Evolutionary conservation across 2,888 invertebrate species (phyloP), one percentile per base, ranked within the genome.

Genomic region (Coenonympha glycerion): DNA sequence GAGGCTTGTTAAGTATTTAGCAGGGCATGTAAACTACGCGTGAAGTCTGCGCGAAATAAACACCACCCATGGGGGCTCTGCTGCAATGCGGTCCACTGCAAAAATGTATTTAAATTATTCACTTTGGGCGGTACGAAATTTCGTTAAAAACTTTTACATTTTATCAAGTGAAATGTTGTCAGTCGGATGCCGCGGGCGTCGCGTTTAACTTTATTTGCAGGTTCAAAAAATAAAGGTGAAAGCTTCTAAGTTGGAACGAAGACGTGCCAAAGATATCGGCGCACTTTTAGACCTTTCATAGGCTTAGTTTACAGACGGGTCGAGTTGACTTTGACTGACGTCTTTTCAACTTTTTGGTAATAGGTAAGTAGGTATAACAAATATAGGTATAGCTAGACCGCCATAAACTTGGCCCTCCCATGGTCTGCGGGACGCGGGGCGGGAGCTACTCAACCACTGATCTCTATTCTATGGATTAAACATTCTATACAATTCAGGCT

Each of bases 1-100:
- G 11, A 19, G 36, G 21, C 19, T 11, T 34, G 9, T 36, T 15
- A 24, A 36, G 37, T 11, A 39, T 28, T 47, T 24, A 24, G 22
- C 21, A n/a, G 28, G 40, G 33, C 42, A 44, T 37, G 47, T 39
- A 44, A 52, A 52, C 42, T 42, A 30, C 47, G 37, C n/a, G 44
- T 37, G 26, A 42, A 47, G 8, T 44, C 24, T 31, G 31, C 18
- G 18, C 30, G 37, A 19, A 33, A 45, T 45, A 45, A 45, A 34
- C 21, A 45, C 34, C 40, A 33, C 47, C 50, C 53, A 54, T 54
- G 56, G 45, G 21, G 47, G 24, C 31, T 52, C 54, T 58, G 58
- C 49, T 56, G 58, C 58, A 58, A 34, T 58, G 58, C 58, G 56
- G 58, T 26, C 30, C 21, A 16, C n/a, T 31, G 37, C 41, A 21